Evolutionary conservation across 2,888 invertebrate genomes (phyloP), one percentile per base, ranked within the genome.

Genomic region (Limnephilus marmoratus): DNA sequence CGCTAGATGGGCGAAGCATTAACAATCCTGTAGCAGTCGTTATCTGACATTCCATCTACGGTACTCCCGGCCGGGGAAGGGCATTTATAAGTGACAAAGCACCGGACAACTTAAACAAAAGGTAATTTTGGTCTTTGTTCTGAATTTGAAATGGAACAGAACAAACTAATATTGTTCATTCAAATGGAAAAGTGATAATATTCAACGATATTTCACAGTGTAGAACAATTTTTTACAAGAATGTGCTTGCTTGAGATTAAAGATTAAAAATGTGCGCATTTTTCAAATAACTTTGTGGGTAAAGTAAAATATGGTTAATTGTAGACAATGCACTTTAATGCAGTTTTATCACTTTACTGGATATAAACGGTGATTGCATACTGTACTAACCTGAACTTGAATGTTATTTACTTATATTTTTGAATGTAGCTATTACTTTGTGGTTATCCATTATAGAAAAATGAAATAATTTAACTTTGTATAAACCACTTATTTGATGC

Each of bases 31-130:
- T 85, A 45, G n/a, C 45, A 49, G 49, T 29, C 86, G 89, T 80
- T 89, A 89, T 89, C 89, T 81, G 37, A n/a, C 89, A 89, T 89
- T 89, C 89, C 89, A 89, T 89, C 89, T 37, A 37, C 37, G 37
- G 37, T 37, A 37, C 37, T 89, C 34, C 80, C 37, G 41, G 80
- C 34, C 87, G 5, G 68, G 31, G 88, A 41, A 86, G 29, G 86
- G 86, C 49, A 24, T n/a, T 11, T n/a, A 18, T 49, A n/a, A 31
- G 82, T 83, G 82, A 83, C 82, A 37, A 83, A 49, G 86, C 86
- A 45, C 49, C 86, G 49, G 49, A 18, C 37, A 34, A 31, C 34
- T 34, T 83, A 34, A 83, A 83, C 86, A 29, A 49, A 49, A 86
- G 49, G 86, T 49, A 53, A 86, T 86, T 53, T 68, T 68, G 53